Evolutionary conservation across 2,113 vertebrate genomes (phyloP).

Genomic region (Hipposideros armiger): DNA sequence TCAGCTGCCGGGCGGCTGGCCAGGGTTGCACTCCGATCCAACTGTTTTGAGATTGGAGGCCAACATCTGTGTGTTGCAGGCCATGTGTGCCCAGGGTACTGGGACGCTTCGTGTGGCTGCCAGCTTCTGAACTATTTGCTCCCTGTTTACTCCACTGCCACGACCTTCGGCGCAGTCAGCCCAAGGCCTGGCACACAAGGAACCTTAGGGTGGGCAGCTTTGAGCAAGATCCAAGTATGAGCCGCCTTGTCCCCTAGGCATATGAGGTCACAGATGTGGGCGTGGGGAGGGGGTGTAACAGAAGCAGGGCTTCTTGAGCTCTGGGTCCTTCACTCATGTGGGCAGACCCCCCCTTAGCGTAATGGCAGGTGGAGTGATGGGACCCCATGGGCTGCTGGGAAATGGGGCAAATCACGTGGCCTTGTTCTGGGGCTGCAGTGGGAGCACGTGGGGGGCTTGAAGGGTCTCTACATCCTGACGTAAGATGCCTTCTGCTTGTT

Average conservation of each 20-base stretch:
- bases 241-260: constrained; percentile 74
- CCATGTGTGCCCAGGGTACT: background rate
- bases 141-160: background rate
- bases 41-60: background rate
- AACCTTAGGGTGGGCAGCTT: constrained; percentile 43
- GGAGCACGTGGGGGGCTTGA: rapidly evolving
- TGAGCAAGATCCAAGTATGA: background rate
- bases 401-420: rapidly evolving
- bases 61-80: rapidly evolving
- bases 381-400: rapidly evolving
- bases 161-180: constrained; percentile 71
- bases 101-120: background rate
- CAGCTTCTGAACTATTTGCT: background rate
- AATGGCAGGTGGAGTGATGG: rapidly evolving
- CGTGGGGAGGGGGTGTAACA: background rate
- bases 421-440: background rate
- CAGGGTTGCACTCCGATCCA: background rate
- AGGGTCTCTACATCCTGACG: rapidly evolving
- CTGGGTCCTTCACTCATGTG: background rate
- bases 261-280: constrained; percentile 66
- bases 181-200: constrained; percentile 51
- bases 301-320: background rate
- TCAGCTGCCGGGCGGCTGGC: background rate
- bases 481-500: background rate
- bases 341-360: background rate